Percentiles rank a stretch among this genome's conserved stretches.
phyloP scores from a whole-genome alignment of 2,113 vertebrate genomes.

The Nothobranchius kuhntae region DNA sequence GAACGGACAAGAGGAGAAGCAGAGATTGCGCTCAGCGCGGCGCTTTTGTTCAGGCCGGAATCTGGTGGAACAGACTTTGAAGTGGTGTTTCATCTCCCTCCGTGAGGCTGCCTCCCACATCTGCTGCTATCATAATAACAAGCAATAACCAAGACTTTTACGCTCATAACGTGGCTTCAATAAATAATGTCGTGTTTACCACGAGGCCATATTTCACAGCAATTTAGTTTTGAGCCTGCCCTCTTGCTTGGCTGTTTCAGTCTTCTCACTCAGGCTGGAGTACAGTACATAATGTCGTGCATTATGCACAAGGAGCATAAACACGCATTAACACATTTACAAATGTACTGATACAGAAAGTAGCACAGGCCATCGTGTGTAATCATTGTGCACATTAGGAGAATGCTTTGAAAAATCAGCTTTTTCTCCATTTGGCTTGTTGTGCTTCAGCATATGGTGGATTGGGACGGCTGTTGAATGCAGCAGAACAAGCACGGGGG shows the following conservation, averaged over 20 bases:
- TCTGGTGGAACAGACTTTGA: conserved; percentile 63
- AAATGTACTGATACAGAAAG: conserved; percentile 35
- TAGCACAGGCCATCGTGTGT: conserved; percentile 5
- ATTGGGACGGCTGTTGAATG: conserved; percentile 39
- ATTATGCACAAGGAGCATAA: conserved; percentile 37
- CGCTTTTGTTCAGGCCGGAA: conserved; percentile 32
- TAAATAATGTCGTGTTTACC: conserved; percentile 72
- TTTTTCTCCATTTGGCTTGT: conserved; percentile 2
- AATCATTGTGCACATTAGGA: conserved; percentile 11
- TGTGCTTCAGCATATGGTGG: conserved; percentile 17
- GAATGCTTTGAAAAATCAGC: conserved; percentile 23
- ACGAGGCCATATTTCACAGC: conserved; percentile 65
- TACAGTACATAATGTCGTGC: conserved; percentile 45
- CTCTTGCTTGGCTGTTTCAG: conserved; percentile 14
- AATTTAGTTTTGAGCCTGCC: conserved; percentile 55
- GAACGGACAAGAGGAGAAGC: conserved; percentile 35
- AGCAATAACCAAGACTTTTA: conserved; percentile 70
- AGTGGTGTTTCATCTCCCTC: conserved; percentile 51
- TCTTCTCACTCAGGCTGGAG: conserved; percentile 21
- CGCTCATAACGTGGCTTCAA: conserved; percentile 67
- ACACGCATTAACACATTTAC: conserved; percentile 39
- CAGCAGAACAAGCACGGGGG: conserved; percentile 57
- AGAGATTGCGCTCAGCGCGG: conserved; percentile 26
- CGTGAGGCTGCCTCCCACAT: conserved; percentile 63
- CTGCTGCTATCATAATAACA: conserved; percentile 63